Evolutionary conservation across 2,113 vertebrate genomes (phyloP).

Genomic region (Astatotilapia flaviijosephi): DNA sequence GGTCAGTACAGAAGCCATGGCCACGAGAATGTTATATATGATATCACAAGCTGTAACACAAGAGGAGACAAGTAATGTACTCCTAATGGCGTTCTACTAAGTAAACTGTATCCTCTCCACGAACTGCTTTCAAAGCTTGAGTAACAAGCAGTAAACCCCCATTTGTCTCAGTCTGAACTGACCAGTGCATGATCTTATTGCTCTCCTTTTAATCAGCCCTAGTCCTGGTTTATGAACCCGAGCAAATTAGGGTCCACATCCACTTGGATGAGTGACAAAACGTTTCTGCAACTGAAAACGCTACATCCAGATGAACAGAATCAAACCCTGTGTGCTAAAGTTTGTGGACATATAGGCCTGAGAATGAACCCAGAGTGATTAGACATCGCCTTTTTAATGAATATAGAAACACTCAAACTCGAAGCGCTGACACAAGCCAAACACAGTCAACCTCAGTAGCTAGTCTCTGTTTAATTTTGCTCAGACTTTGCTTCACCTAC

Average conservation of each 20-base stretch:
- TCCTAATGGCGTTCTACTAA: neutral
- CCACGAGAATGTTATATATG: neutral
- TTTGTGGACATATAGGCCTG: neutral
- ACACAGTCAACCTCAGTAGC: neutral
- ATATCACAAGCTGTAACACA: neutral
- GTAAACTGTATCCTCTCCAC: neutral
- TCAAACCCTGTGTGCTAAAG: neutral
- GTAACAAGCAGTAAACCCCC: neutral
- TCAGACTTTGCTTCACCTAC: neutral
- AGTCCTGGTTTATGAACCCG: neutral
- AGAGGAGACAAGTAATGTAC: neutral
- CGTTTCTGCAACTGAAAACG: fast-evolving
- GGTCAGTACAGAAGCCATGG: neutral
- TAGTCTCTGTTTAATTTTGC: neutral
- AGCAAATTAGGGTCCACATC: neutral
- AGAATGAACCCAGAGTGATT: neutral
- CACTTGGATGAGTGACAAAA: neutral
- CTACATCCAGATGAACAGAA: neutral
- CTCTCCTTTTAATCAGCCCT: neutral
- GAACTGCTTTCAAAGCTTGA: neutral
- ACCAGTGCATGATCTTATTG: neutral
- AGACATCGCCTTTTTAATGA: neutral
- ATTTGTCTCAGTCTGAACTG: neutral
- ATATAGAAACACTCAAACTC: neutral
- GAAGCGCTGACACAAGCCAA: neutral